These are phyloP conservation scores for Neoscelio sp. DNA, from an alignment of 2,888 invertebrate genomes.

Conservation along the genomic window DNA sequence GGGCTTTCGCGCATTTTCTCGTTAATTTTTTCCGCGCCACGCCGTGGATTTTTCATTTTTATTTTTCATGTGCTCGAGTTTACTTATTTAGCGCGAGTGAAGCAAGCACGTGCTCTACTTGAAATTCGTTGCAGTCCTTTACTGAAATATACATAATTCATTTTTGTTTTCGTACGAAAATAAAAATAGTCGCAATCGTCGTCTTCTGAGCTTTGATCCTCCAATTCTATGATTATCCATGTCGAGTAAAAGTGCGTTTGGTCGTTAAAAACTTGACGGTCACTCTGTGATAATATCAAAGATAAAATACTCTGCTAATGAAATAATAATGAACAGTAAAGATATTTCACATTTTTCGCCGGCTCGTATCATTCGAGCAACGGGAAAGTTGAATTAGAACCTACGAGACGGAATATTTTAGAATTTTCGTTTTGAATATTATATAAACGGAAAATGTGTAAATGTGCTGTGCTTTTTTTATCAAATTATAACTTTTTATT, in stretches of 20 bases:
- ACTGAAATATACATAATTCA: slow-evolving; percentile 24
- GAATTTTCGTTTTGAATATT: not conserved
- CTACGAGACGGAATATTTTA: not conserved
- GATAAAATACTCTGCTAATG: slow-evolving; percentile 44
- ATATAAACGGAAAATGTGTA: too few relatives aligned
- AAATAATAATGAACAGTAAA: slow-evolving; percentile 39
- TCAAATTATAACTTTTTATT: too few relatives aligned
- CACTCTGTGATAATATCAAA: slow-evolving; percentile 38
- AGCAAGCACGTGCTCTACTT: slow-evolving; percentile 8
- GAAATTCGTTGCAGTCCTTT: slow-evolving; percentile 20
- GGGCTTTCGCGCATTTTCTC: slow-evolving; percentile 7
- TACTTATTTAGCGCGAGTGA: slow-evolving; percentile 29
- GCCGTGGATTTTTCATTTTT: too few relatives aligned
- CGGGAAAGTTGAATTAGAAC: not conserved
- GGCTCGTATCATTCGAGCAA: not conserved
- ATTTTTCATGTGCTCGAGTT: slow-evolving; percentile 1
- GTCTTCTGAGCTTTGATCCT: slow-evolving; percentile 21
- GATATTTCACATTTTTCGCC: slow-evolving; percentile 5
- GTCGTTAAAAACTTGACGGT: slow-evolving; percentile 43
- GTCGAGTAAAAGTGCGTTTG: slow-evolving; percentile 1
- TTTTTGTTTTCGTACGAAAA: slow-evolving; percentile 21
- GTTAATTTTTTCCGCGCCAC: not conserved
- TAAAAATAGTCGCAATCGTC: slow-evolving; percentile 40
- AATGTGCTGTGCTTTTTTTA: too few relatives aligned
- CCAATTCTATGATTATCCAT: slow-evolving; percentile 14